Evolutionary conservation across 1,140 invertebrate genomes (phyloP), one percentile per base, ranked within the genome.

Genomic region (Euura lappo): DNA sequence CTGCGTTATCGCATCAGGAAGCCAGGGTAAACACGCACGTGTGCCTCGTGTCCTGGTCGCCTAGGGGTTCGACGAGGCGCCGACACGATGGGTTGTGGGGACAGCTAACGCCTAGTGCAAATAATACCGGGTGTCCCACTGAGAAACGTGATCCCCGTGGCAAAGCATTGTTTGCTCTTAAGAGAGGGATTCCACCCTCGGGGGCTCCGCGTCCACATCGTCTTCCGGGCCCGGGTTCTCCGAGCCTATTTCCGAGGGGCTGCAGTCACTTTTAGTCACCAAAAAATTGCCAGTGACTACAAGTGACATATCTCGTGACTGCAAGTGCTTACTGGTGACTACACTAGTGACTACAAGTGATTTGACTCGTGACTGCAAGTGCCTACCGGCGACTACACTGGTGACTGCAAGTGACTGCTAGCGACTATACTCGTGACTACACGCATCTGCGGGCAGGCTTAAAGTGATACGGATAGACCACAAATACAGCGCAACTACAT

Each of bases 111-210:
- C 67, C 72, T 64, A 68, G 74, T 69, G 80, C 77, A 80, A 81
- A 81, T 77, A 80, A 71, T 80, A 74, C 73, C 77, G 80, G 80
- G 78, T 79, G 78, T 78, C 72, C 76, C 77, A 75, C 74, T 47
- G 68, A 66, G 80, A 81, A 81, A 81, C 79, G 80, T 79, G 80
- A 81, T 81, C 80, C 68, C 77, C 80, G 79, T 81, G 80, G 80
- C 80, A 81, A 81, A 81, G 78, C 79, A 60, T 60, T 60, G 75
- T 75, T 46, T 81, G 80, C 80, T 81, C 80, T 79, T 70, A 43
- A 75, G 73, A 76, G 74, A 71, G 75, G 66, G 44, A 28, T 44
- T 28, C 28, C 28, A 28, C 28, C 7, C 44, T 44, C 66, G 66
- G 8, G 7, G 4, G 7, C 28, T 10, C 66, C 66, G 28, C 28